Conservation (phyloP, 2,113 vertebrate genomes). For the Pseudopodoces humilis region DNA sequence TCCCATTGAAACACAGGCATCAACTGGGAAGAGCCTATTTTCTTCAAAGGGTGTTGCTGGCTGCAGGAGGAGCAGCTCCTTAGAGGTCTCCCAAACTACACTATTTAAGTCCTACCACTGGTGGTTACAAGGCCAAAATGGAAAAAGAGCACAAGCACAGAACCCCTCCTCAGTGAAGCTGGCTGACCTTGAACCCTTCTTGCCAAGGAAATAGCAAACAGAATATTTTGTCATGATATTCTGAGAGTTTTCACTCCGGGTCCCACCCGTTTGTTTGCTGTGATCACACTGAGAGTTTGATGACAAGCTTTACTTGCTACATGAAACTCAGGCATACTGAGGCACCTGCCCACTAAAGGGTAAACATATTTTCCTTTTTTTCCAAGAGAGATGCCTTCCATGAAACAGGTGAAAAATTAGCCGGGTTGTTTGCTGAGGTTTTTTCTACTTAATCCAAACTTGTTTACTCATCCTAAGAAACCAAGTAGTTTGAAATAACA, state of each 20-base stretch:
- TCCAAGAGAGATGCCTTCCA: background rate
- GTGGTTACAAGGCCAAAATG: background rate
- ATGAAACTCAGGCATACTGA: background rate
- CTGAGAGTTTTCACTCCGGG: background rate
- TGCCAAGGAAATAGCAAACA: background rate
- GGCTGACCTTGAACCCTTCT: background rate
- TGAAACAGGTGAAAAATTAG: constrained; percentile 23
- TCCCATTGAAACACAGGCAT: background rate
- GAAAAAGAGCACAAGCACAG: background rate
- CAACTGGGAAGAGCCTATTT: background rate
- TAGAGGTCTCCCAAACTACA: background rate
- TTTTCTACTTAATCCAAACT: background rate
- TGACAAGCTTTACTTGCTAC: background rate
- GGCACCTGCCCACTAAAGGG: background rate
- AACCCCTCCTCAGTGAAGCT: background rate
- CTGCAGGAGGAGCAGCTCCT: background rate
- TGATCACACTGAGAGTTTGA: background rate
- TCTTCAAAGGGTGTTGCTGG: background rate
- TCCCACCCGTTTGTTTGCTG: background rate
- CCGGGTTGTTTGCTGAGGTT: background rate
- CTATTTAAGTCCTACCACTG: background rate
- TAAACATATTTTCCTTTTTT: background rate
- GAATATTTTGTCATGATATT: background rate
- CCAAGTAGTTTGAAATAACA: constrained; percentile 22
- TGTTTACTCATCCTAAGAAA: constrained; percentile 35